A percentile compares a stretch with the other conserved stretches of the same genome.
These are phyloP conservation scores for Pholis gunnellus DNA, from an alignment of 2,113 vertebrate genomes.

Conservation along the genomic window DNA sequence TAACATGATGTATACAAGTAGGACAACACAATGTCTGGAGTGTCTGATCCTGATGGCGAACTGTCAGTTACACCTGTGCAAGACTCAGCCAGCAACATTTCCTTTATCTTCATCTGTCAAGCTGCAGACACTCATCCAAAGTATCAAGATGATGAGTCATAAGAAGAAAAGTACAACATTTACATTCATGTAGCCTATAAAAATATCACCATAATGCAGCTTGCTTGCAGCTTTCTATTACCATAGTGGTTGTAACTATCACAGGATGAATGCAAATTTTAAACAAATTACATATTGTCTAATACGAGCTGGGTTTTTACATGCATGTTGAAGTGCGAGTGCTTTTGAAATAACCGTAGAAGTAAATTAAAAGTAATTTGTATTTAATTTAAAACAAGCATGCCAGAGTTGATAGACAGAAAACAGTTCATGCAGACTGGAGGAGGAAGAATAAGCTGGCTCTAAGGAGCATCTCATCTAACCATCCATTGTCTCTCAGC, in stretches of 20 bases:
- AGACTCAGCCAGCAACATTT: background rate
- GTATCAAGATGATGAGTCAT: background rate
- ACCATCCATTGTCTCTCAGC: conserved; percentile 46
- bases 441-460: conserved; percentile 10
- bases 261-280: background rate
- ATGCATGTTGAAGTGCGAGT: background rate
- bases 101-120: conserved; percentile 12
- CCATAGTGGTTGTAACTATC: background rate
- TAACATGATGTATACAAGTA: too few species aligned
- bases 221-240: background rate
- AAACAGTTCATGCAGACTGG: conserved; percentile 22
- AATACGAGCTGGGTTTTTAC: background rate
- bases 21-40: background rate
- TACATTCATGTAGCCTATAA: background rate
- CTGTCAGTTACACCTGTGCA: background rate
- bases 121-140: background rate
- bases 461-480: conserved; percentile 39
- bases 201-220: background rate
- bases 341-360: background rate
- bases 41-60: background rate
- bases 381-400: conserved; percentile 26
- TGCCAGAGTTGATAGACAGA: conserved; percentile 7
- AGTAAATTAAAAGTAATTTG: conserved; percentile 10
- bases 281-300: background rate
- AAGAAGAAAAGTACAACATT: background rate